A percentile compares a stretch with the other conserved stretches of the same genome.
Evolutionary conservation across 37 sponge, comb jelly and placozoan species (phyloP).

Genomic region (Aplysina aerophoba): DNA sequence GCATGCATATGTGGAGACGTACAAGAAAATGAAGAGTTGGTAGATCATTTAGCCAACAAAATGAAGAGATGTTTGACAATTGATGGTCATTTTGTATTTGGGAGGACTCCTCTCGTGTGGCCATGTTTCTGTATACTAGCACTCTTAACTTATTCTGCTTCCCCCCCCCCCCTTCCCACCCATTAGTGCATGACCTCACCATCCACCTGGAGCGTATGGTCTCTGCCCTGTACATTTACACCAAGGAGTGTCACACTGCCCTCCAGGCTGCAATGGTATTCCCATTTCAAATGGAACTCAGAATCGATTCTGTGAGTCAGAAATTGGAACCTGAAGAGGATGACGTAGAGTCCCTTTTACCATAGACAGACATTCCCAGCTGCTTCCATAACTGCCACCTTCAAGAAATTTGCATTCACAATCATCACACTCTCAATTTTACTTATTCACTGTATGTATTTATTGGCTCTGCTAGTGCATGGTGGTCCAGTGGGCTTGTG

Average conservation of each 20-base stretch:
- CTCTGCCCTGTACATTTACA: slow-evolving; percentile 77
- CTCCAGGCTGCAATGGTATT: slow-evolving; percentile 79
- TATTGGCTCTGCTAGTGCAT: too few relatives aligned
- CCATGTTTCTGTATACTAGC: background rate
- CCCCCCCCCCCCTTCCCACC: background rate
- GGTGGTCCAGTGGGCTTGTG: too few relatives aligned
- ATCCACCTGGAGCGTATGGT: slow-evolving; percentile 90
- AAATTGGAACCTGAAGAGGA: background rate
- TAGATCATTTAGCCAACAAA: background rate
- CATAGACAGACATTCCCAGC: background rate
- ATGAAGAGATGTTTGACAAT: background rate
- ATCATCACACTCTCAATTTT: background rate
- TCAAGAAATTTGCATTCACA: background rate
- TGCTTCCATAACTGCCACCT: background rate
- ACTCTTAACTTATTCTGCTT: background rate
- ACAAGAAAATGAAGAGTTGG: too few relatives aligned
- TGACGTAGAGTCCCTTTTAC: slow-evolving; percentile 11
- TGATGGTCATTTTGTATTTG: slow-evolving; percentile 74
- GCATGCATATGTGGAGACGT: too few relatives aligned
- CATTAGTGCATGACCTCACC: slow-evolving; percentile 94
- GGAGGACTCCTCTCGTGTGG: slow-evolving; percentile 76
- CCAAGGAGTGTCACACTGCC: slow-evolving; percentile 67
- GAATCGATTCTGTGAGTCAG: background rate
- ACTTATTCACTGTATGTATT: too few relatives aligned
- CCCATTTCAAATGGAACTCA: slow-evolving; percentile 88